Evolutionary conservation across 2,888 invertebrate genomes (phyloP).

Genomic region (Tinea semifulvella): DNA sequence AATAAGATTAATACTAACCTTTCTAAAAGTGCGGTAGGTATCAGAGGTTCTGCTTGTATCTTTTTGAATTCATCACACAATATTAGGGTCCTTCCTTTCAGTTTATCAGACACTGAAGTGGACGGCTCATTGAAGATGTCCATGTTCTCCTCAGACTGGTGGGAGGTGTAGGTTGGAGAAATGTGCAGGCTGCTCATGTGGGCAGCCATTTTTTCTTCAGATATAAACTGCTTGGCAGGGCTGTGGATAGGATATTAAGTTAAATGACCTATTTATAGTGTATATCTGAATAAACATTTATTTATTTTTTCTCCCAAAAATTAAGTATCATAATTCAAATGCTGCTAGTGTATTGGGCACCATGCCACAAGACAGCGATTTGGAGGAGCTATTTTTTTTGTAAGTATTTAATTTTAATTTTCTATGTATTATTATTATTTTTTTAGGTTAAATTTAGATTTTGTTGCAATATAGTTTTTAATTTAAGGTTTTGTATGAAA

Average conservation of each 20-base stretch:
- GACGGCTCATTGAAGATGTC: constrained; percentile 32
- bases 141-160: constrained; percentile 37
- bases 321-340: too few species aligned
- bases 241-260: neutral
- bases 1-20: constrained; percentile 30
- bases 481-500: too few species aligned
- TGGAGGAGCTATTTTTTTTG: too few species aligned
- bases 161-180: constrained; percentile 55
- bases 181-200: constrained; percentile 81
- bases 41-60: constrained; percentile 69
- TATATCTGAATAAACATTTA: too few species aligned
- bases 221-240: constrained; percentile 78
- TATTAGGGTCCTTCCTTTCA: constrained; percentile 64
- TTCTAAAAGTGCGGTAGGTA: constrained; percentile 73
- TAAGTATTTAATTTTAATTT: too few species aligned
- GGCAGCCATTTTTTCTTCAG: constrained; percentile 86
- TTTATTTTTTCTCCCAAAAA: too few species aligned
- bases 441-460: too few species aligned
- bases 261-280: too few species aligned
- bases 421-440: too few species aligned
- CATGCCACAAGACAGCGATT: too few species aligned
- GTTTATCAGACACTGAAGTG: constrained; percentile 32
- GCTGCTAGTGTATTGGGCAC: too few species aligned
- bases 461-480: too few species aligned
- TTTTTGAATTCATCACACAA: constrained; percentile 78